Base-by-base conservation (phyloP, 2,113 vertebrate species). In the Larimichthys polyactis region DNA sequence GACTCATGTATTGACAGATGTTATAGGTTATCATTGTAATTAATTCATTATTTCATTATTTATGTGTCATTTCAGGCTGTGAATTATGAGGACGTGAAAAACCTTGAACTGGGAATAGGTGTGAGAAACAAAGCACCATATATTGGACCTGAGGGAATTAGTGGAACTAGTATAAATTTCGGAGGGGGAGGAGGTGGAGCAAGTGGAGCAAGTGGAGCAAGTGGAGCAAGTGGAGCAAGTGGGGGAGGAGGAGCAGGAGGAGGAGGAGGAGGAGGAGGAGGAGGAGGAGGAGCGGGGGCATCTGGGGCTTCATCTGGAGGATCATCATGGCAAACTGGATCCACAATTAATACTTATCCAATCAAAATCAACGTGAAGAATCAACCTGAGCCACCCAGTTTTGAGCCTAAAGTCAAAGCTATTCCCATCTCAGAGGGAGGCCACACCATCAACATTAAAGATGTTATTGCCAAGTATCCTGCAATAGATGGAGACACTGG, bases 401-500 rank as follows among this genome's bases (percentile, higher is more conserved):
- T 99, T 90, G 3, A 76, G 0, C 97, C 97, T 36, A 87, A 86
- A 83, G 86, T 95, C 55, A 75, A 95, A 76, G 84, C 91, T 0
- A 91, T 98, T 68, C 82, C 90, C 27, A 20, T 97, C 19, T 86
- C 95, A 85, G 93, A 95, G 89, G 92, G 90, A 1, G 64, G 82
- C 29, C 81, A 71, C 64, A 71, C 19, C 32, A 7, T 91, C 57
- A 79, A 86, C 24, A 81, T 93, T 22, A 19, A 82, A 1, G 85
- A 95, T 4, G 43, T 95, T 2, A 55, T 99, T 29, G 94, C 89
- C 75, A 89, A 7, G 0, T 97, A 97, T 70, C 86, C 89, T 52
- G 98, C 97, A 76, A 75, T 90, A 0, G 97, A 99, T 88, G 76
- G 90, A 63, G 98, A 99, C 90, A 98, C 96, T 2, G 92, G 95